Evolutionary conservation across 2,797 vertebrate genomes (phyloP).

Genomic region (Masticophis lateralis): DNA sequence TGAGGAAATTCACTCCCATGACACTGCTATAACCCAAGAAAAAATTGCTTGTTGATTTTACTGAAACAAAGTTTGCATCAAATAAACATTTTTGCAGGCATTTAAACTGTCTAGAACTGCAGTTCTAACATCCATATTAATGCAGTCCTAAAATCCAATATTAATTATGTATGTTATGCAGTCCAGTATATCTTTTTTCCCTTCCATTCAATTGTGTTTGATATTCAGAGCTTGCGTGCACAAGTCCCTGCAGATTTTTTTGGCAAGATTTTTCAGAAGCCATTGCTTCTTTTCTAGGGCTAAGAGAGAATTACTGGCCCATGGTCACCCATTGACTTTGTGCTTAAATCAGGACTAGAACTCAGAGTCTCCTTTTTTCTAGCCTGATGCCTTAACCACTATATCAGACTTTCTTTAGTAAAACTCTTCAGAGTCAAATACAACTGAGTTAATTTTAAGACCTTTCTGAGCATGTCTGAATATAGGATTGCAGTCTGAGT

Average conservation of each 20-base stretch:
- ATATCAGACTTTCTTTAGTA: not conserved
- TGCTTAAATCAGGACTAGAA: too few species aligned
- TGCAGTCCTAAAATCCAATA: not conserved
- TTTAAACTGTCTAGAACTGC: not conserved
- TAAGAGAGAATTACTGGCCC: not conserved
- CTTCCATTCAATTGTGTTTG: not conserved
- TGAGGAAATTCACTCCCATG: not conserved
- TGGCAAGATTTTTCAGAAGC: not conserved
- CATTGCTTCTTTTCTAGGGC: not conserved
- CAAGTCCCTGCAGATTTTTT: not conserved
- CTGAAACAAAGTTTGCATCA: not conserved
- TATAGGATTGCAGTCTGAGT: not conserved
- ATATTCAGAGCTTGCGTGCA: not conserved
- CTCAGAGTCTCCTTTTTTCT: not conserved
- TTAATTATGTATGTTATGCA: not conserved
- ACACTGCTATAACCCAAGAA: not conserved
- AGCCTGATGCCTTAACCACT: not conserved
- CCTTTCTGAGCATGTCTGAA: not conserved
- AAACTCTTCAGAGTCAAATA: not conserved
- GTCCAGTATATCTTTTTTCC: not conserved
- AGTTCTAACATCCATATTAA: not conserved
- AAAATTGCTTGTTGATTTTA: not conserved
- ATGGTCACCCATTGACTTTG: too few species aligned
- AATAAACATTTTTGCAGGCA: not conserved
- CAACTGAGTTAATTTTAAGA: not conserved